phyloP scores from a whole-genome alignment of 1,140 invertebrate genomes.

The Leptinotarsa undecemlineata region DNA sequence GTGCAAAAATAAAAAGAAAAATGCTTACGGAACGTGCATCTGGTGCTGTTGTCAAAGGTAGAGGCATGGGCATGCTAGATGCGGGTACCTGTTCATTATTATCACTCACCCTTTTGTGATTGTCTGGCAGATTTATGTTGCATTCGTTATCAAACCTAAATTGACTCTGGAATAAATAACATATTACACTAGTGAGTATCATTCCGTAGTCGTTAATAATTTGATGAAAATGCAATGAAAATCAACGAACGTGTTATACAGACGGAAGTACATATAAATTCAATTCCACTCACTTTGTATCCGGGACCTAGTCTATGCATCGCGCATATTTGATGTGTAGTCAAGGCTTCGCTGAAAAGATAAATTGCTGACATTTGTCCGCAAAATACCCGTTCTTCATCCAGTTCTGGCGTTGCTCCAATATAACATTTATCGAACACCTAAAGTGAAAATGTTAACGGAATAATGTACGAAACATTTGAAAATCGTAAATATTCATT shows the following conservation, averaged over 20 bases:
- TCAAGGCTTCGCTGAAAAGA: slow-evolving; percentile 94
- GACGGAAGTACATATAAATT: neutral
- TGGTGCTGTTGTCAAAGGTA: slow-evolving; percentile 47
- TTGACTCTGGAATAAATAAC: slow-evolving; percentile 77
- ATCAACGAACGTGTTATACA: too few species aligned
- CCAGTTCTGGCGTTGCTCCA: slow-evolving; percentile 91
- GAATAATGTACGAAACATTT: too few species aligned
- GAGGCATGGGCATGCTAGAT: slow-evolving; percentile 50
- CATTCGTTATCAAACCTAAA: slow-evolving; percentile 99
- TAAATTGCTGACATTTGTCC: slow-evolving; percentile 99
- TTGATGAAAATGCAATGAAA: too few species aligned
- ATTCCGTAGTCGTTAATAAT: too few species aligned
- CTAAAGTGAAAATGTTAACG: slow-evolving; percentile 57
- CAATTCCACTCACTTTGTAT: slow-evolving; percentile 79
- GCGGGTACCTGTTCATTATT: slow-evolving; percentile 52
- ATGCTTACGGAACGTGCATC: slow-evolving; percentile 63
- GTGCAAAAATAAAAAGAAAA: slow-evolving; percentile 55
- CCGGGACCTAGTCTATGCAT: slow-evolving; percentile 94
- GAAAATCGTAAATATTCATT: too few species aligned
- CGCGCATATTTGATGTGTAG: slow-evolving; percentile 94
- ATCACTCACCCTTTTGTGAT: slow-evolving; percentile 91
- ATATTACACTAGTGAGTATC: too few species aligned
- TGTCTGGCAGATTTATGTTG: slow-evolving; percentile 91
- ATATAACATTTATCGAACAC: slow-evolving; percentile 99
- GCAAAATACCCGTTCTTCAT: slow-evolving; percentile 96